Conservation (phyloP, 2,888 invertebrate genomes). For the Danaus chrysippus region DNA sequence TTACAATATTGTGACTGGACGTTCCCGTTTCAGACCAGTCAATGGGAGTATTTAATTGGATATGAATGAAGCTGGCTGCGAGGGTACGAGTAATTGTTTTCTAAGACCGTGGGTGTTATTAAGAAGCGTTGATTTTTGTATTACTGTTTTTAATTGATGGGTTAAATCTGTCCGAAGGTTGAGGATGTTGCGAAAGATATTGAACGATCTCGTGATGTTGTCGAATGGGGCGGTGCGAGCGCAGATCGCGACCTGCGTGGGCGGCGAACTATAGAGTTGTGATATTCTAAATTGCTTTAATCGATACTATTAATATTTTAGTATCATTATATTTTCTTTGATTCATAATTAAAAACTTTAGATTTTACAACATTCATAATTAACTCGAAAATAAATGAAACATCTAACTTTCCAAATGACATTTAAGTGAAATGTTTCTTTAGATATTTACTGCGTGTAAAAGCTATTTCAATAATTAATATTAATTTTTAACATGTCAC, state of each 20-base stretch:
- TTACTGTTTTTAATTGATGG: slow-evolving; percentile 30
- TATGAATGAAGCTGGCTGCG: slow-evolving; percentile 49
- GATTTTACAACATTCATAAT: background rate
- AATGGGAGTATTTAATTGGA: slow-evolving; percentile 58
- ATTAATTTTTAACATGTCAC: no score
- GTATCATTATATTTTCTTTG: background rate
- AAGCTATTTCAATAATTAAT: no score
- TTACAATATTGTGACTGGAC: slow-evolving; percentile 66
- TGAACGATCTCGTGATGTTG: slow-evolving; percentile 70
- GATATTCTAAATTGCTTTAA: slow-evolving; percentile 33
- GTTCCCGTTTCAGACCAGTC: slow-evolving; percentile 55
- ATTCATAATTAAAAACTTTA: background rate
- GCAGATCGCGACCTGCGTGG: slow-evolving; percentile 72
- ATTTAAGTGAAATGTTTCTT: no score
- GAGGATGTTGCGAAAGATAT: slow-evolving; percentile 69
- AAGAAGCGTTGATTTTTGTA: slow-evolving; percentile 39
- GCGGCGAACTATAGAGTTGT: slow-evolving; percentile 56
- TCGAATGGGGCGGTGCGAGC: slow-evolving; percentile 67
- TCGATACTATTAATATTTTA: slow-evolving; percentile 21
- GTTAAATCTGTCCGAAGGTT: slow-evolving; percentile 53
- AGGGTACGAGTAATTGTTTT: slow-evolving; percentile 53
- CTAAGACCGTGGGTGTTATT: slow-evolving; percentile 42
- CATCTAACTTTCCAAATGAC: no score
- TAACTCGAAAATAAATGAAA: background rate
- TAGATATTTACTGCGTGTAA: no score